A percentile compares a stretch with the other conserved stretches of the same genome.
phyloP scores from a whole-genome alignment of 2,797 vertebrate genomes.

The Enteromius anoplus region DNA sequence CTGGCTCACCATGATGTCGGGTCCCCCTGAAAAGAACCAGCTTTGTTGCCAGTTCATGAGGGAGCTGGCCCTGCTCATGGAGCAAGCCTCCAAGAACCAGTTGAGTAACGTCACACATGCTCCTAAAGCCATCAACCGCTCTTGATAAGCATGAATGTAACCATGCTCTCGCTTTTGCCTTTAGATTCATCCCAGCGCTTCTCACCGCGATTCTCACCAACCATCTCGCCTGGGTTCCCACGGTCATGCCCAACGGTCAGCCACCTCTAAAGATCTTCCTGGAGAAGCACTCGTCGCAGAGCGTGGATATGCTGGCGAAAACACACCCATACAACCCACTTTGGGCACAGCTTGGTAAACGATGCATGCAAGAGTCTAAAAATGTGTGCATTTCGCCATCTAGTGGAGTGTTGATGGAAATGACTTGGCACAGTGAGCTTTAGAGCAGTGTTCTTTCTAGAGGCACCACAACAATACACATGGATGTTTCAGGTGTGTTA shows the following conservation, averaged over 20 bases:
- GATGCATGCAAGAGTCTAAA: background rate
- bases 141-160: background rate
- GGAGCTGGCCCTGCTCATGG: constrained; percentile 92
- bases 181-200: constrained; percentile 94
- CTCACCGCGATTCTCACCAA: constrained; percentile 96
- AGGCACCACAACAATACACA: background rate
- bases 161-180: constrained; percentile 12
- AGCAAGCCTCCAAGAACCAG: constrained; percentile 98
- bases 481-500: background rate
- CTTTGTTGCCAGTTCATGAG: constrained; percentile 97
- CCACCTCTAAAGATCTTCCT: constrained; percentile 97
- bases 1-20: constrained; percentile 99
- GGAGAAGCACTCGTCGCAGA: constrained; percentile 98
- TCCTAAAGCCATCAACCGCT: background rate
- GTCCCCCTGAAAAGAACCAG: constrained; percentile 92
- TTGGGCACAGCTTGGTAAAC: constrained; percentile 92
- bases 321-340: constrained; percentile 97
- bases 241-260: constrained; percentile 98
- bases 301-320: constrained; percentile 97
- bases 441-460: background rate
- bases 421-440: background rate
- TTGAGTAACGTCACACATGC: constrained; percentile 72
- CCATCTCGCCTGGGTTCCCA: constrained; percentile 99
- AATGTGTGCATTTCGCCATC: constrained; percentile 61
- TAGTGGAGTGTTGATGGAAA: constrained; percentile 53